Evolutionary conservation across 2,797 vertebrate species (phyloP).

Genomic region (Chromis chromis): DNA sequence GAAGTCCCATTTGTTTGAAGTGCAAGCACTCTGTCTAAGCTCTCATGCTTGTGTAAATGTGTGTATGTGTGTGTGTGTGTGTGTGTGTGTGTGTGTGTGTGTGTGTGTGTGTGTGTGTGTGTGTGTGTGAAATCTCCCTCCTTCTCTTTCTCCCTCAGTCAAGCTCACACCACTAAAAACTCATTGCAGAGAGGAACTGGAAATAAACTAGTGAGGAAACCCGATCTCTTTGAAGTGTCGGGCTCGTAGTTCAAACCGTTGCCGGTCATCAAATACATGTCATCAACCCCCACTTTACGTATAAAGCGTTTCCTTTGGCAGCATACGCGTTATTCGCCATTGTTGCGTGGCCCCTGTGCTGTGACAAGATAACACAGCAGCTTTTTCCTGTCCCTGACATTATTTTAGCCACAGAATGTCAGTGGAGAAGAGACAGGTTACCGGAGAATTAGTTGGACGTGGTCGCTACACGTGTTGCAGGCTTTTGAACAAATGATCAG

Average conservation of each 20-base stretch:
- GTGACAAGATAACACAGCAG: constrained; percentile 70
- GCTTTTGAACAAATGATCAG: constrained; percentile 44
- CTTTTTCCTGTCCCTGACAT: constrained; percentile 64
- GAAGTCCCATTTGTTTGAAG: constrained; percentile 89
- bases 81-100: constrained; percentile 12
- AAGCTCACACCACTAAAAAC: constrained; percentile 81
- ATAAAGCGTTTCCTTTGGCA: constrained; percentile 68
- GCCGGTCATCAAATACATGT: constrained; percentile 73
- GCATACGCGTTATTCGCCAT: constrained; percentile 43
- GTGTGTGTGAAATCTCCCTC: constrained; percentile 78
- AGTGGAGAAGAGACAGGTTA: constrained; percentile 6
- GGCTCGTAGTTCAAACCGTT: constrained; percentile 78
- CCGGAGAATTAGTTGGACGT: neutral
- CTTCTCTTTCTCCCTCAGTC: constrained; percentile 75
- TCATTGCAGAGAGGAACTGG: constrained; percentile 73
- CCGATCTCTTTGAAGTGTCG: constrained; percentile 86
- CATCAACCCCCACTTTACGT: constrained; percentile 67
- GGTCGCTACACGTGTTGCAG: constrained; percentile 24
- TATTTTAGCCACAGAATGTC: constrained; percentile 51
- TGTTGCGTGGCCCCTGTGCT: constrained; percentile 53
- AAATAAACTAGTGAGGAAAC: constrained; percentile 80
- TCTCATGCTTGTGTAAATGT: constrained; percentile 31
- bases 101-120: constrained; percentile 27
- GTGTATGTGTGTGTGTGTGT: constrained; percentile 27
- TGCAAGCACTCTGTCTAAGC: constrained; percentile 76